Conservation (phyloP, 2,797 vertebrate species). For the Acipenser transmontanus region DNA sequence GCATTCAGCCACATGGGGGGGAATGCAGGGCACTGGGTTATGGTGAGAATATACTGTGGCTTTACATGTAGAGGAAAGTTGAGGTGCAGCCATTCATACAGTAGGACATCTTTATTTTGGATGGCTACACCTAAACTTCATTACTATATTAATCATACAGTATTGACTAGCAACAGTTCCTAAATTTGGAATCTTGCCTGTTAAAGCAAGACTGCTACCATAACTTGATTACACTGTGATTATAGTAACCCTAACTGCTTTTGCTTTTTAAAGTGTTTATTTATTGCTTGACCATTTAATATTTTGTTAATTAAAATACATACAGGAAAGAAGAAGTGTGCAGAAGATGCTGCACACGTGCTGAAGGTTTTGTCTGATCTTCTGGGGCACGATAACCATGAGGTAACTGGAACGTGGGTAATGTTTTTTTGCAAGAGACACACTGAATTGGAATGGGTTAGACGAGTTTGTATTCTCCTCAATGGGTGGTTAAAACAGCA, state of each 20-base stretch:
- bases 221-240: too few species aligned
- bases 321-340: slow-evolving; percentile 84
- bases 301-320: too few species aligned
- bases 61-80: too few species aligned
- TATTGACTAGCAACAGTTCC: too few species aligned
- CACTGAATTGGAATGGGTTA: too few species aligned
- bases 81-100: neutral
- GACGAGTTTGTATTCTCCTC: too few species aligned
- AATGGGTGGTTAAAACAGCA: neutral
- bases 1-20: too few species aligned
- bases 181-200: too few species aligned
- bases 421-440: too few species aligned
- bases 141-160: too few species aligned
- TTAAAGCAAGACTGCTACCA: too few species aligned
- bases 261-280: neutral
- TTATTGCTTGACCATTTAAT: neutral
- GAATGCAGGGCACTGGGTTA: neutral
- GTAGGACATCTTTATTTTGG: neutral
- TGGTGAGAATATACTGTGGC: slow-evolving; percentile 12
- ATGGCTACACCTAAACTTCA: neutral
- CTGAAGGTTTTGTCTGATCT: slow-evolving; percentile 88
- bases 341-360: slow-evolving; percentile 69
- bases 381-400: slow-evolving; percentile 85
- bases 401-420: slow-evolving; percentile 57
- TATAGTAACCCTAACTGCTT: neutral